Evolutionary conservation across 2,797 vertebrate species (phyloP).

Genomic region (Mormyrus hasselquistii): DNA sequence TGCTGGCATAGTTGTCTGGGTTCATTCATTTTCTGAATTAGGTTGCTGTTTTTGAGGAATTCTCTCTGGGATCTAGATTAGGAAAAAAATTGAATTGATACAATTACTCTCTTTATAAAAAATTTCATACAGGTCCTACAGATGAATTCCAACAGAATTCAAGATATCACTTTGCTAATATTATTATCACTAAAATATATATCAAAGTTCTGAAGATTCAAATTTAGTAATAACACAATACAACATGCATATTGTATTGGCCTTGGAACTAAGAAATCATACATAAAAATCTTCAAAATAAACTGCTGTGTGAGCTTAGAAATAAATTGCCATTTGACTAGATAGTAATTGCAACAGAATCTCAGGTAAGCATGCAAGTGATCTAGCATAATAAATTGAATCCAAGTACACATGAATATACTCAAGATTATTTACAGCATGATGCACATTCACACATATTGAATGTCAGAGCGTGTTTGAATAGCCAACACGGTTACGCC

Average conservation of each 20-base stretch:
- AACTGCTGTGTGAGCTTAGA: neutral
- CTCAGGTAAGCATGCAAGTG: neutral
- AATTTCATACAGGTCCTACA: neutral
- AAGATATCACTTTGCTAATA: neutral
- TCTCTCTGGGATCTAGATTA: neutral
- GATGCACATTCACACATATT: neutral
- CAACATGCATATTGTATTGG: neutral
- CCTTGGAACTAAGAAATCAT: neutral
- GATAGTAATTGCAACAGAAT: neutral
- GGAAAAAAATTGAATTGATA: neutral
- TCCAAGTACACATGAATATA: neutral
- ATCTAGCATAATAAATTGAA: neutral
- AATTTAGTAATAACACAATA: neutral
- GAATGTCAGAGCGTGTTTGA: neutral
- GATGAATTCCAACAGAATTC: neutral
- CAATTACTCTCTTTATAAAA: neutral
- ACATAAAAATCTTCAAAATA: neutral
- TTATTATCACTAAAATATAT: neutral
- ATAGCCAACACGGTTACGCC: neutral
- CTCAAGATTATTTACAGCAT: neutral
- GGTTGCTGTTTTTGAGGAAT: neutral
- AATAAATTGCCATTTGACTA: neutral
- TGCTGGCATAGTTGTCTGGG: neutral
- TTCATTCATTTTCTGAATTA: neutral
- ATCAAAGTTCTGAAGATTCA: neutral